Percentiles rank a stretch among this genome's conserved stretches.
Evolutionary conservation across 2,888 invertebrate species (phyloP).

Genomic region (Hirtodrosophila histrioides): DNA sequence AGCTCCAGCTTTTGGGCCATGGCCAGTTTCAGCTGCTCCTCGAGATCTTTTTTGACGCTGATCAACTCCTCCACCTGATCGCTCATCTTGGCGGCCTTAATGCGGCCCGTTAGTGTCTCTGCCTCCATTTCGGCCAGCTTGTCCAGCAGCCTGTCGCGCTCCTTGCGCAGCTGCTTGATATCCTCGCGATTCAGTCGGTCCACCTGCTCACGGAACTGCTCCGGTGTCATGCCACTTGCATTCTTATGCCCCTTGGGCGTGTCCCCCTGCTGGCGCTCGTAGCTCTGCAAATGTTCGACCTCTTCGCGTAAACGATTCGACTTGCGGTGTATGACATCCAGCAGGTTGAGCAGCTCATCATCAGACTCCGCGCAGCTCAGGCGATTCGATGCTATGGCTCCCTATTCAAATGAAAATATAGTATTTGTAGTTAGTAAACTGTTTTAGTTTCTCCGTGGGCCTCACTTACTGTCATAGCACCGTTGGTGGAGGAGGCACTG

Average conservation of each 20-base stretch:
- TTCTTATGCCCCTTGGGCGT: constrained; percentile 40
- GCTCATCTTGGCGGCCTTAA: constrained; percentile 88
- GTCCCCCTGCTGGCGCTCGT: constrained; percentile 78
- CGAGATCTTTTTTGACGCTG: constrained; percentile 86
- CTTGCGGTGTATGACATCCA: constrained; percentile 94
- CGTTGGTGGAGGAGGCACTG: constrained; percentile 88
- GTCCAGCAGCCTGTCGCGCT: constrained; percentile 90
- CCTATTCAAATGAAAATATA: constrained; percentile 54
- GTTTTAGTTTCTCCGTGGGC: neutral
- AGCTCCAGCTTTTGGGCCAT: constrained; percentile 86
- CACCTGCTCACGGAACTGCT: constrained; percentile 82
- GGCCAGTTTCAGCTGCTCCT: constrained; percentile 86
- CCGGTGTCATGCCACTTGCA: constrained; percentile 75
- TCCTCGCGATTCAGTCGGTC: constrained; percentile 85
- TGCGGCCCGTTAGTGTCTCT: constrained; percentile 88
- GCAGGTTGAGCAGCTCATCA: constrained; percentile 93
- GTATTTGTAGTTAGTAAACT: neutral
- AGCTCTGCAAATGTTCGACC: constrained; percentile 87
- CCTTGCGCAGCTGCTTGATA: constrained; percentile 87
- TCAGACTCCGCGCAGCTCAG: constrained; percentile 86
- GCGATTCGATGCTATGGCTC: constrained; percentile 81
- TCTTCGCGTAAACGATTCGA: constrained; percentile 89
- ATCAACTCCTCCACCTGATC: constrained; percentile 87
- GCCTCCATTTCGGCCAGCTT: constrained; percentile 91
- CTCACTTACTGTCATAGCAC: constrained; percentile 84